Evolutionary conservation across 2,797 vertebrate genomes (phyloP), one percentile per base, ranked within the genome.

Genomic region (Oryzias dopingdopingensis): DNA sequence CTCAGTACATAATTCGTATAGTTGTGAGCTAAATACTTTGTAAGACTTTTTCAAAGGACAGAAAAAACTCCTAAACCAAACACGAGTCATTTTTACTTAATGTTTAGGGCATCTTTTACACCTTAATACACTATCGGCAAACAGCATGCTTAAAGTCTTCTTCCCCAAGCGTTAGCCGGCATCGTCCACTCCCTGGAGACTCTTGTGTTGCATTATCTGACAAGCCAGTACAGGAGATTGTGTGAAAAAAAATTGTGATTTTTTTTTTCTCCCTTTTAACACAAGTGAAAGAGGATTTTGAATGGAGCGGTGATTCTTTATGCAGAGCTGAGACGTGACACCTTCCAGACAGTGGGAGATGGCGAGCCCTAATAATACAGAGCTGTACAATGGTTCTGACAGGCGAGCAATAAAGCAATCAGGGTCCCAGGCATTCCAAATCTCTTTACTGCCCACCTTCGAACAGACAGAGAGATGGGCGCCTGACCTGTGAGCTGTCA

Each of bases 371-470:
- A 91, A 91, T 92, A 92, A 92, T 90, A 90, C 89, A 78, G 83
- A 80, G 83, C 88, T 64, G 75, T 88, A 89, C 90, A 91, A 92
- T 91, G 84, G 86, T 90, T 91, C 87, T 91, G 89, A 92, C 90
- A 93, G 90, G 79, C 88, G 81, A 87, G 85, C 90, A 88, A 90
- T 90, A 91, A 92, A 92, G 90, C 87, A 92, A 92, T 91, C 90
- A 92, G 86, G 88, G 88, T 90, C 84, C 86, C 88, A 86, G 88
- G 86, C 89, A 90, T 91, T 90, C 89, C 88, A 90, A 88, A 91
- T 93, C 90, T 91, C 84, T 89, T 90, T 88, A 78, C 86, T 87
- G 86, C 90, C 92, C 88, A 91, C 90, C 89, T 86, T 89, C 82
- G 89, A 89, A 86, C 86, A 86, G 87, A 84, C 82, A 87, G 85